Evolutionary conservation across 2,113 vertebrate species (phyloP).

Genomic region (Pituophis catenifer): DNA sequence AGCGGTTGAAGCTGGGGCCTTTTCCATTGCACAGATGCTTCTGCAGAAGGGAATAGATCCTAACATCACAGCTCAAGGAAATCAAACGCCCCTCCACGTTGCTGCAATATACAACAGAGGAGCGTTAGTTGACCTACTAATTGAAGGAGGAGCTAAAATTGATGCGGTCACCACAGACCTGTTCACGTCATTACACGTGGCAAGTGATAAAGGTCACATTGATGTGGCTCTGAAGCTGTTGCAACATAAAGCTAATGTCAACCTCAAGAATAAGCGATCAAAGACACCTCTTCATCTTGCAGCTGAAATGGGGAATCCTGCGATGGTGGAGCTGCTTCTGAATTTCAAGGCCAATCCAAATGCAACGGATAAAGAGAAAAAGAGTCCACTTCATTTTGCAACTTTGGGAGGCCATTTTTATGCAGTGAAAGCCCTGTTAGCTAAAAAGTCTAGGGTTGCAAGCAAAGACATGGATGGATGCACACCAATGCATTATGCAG

Average conservation of each 20-base stretch:
- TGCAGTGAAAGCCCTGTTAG: constrained; percentile 53
- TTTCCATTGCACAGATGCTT: constrained; percentile 58
- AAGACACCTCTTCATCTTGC: constrained; percentile 75
- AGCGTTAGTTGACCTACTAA: constrained; percentile 52
- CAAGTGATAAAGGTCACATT: constrained; percentile 61
- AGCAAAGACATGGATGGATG: constrained; percentile 78
- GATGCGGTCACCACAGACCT: constrained; percentile 63
- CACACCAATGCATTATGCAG: constrained; percentile 71
- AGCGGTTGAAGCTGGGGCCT: constrained; percentile 67
- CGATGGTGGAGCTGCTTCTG: constrained; percentile 68
- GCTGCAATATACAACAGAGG: constrained; percentile 62
- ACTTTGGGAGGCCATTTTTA: constrained; percentile 60
- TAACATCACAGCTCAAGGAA: constrained; percentile 60
- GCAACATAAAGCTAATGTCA: constrained; percentile 62
- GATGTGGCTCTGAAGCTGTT: constrained; percentile 65
- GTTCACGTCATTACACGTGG: constrained; percentile 70
- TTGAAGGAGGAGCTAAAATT: constrained; percentile 68
- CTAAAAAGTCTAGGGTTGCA: constrained; percentile 59
- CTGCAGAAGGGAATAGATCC: constrained; percentile 63
- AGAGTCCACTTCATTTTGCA: constrained; percentile 73
- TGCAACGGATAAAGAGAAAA: constrained; percentile 71
- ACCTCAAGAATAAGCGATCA: constrained; percentile 64
- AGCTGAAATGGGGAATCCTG: constrained; percentile 50
- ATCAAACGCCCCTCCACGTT: constrained; percentile 69
- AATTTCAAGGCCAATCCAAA: constrained; percentile 65